phyloP scores from a whole-genome alignment of 2,113 vertebrate genomes.

The Candoia aspera region DNA sequence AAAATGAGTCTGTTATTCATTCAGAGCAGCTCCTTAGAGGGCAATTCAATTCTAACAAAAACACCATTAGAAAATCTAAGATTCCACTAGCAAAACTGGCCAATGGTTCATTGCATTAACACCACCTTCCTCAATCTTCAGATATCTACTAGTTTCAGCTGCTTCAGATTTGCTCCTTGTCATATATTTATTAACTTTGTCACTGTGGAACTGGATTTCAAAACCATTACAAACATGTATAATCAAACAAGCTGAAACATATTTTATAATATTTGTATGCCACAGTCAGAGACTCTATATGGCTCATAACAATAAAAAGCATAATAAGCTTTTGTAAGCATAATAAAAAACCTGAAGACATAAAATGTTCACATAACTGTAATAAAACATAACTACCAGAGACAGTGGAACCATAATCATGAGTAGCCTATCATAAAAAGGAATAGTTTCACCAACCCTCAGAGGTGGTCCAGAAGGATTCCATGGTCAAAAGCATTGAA shows the following conservation, averaged over 20 bases:
- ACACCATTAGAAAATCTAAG: neutral
- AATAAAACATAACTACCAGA: neutral
- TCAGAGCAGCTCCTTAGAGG: conserved; percentile 20
- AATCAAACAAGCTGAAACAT: neutral
- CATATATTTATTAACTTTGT: neutral
- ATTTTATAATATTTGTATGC: neutral
- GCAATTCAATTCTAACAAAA: neutral
- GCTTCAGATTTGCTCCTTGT: neutral
- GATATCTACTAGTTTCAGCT: neutral
- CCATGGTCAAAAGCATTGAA: neutral
- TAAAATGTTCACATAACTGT: neutral
- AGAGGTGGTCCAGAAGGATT: neutral
- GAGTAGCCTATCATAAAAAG: neutral
- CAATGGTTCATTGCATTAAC: neutral
- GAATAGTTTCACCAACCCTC: neutral
- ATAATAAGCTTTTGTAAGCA: neutral
- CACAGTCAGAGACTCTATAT: neutral
- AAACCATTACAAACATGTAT: neutral
- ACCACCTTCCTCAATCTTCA: neutral
- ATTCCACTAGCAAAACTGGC: neutral
- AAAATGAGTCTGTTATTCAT: neutral
- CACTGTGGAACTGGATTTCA: neutral
- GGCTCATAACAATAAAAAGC: neutral
- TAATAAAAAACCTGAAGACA: neutral
- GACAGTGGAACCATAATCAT: neutral